phyloP scores from a whole-genome alignment of 2,888 invertebrate genomes.

The Eupithecia insigniata region DNA sequence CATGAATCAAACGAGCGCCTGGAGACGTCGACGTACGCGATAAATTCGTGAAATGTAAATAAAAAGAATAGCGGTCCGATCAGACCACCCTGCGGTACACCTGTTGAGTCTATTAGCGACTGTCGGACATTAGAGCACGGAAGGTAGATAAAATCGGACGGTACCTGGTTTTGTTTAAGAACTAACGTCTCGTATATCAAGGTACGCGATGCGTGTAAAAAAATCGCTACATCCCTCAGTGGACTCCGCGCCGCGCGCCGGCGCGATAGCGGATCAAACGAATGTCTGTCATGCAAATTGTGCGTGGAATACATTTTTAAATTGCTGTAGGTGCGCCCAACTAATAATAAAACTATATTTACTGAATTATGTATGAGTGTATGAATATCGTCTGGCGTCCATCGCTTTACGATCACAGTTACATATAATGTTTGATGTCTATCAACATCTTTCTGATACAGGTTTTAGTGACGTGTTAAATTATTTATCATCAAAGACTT shows the following conservation, averaged over 20 bases:
- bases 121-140: conserved; percentile 56
- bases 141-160: conserved; percentile 67
- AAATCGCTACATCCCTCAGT: conserved; percentile 66
- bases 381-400: conserved; percentile 79
- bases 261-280: conserved; percentile 67
- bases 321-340: conserved; percentile 64
- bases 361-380: conserved; percentile 70
- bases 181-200: conserved; percentile 68
- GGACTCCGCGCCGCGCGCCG: conserved; percentile 45
- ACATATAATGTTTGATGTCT: conserved; percentile 84
- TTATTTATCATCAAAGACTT: conserved; percentile 83
- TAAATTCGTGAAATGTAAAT: conserved; percentile 81
- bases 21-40: conserved; percentile 78
- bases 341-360: conserved; percentile 51
- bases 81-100: conserved; percentile 79
- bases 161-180: conserved; percentile 56
- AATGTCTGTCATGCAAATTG: conserved; percentile 70
- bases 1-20: conserved; percentile 80
- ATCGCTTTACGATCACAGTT: conserved; percentile 82
- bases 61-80: conserved; percentile 70
- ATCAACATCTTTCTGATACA: conserved; percentile 84
- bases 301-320: conserved; percentile 73
- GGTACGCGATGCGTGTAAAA: conserved; percentile 72
- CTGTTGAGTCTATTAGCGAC: conserved; percentile 79
- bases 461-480: conserved; percentile 82